phyloP scores from a whole-genome alignment of 2,888 invertebrate genomes.

The Choristoneura rosaceana region DNA sequence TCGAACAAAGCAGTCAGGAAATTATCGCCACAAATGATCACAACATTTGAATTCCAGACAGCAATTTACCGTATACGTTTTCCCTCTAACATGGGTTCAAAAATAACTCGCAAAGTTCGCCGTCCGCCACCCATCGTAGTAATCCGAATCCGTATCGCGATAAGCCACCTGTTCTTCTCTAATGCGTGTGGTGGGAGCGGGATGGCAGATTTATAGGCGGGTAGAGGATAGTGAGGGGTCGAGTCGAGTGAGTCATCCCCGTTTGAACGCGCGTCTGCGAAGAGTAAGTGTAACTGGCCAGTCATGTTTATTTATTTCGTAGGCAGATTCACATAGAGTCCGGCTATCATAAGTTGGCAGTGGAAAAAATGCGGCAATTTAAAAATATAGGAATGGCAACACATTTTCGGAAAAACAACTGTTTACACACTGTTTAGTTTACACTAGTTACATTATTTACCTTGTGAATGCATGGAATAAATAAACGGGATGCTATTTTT shows the following conservation, averaged over 20 bases:
- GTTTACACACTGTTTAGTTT: too few species aligned
- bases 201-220: slow-evolving; percentile 25
- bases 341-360: too few species aligned
- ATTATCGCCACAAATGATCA: slow-evolving; percentile 15
- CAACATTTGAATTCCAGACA: slow-evolving; percentile 35
- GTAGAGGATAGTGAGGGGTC: slow-evolving; percentile 41
- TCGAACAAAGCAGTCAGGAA: slow-evolving; percentile 1
- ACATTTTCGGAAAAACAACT: too few species aligned
- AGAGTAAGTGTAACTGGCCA: slow-evolving; percentile 19
- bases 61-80: slow-evolving; percentile 36
- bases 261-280: slow-evolving; percentile 47
- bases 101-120: slow-evolving; percentile 64
- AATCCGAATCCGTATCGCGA: slow-evolving; percentile 43
- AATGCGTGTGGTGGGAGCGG: slow-evolving; percentile 14
- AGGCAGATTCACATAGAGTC: neutral
- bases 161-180: slow-evolving; percentile 30
- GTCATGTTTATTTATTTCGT: slow-evolving; percentile 30
- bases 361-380: too few species aligned
- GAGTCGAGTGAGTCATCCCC: slow-evolving; percentile 60
- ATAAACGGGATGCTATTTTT: too few species aligned
- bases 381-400: too few species aligned
- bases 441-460: too few species aligned
- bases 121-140: slow-evolving; percentile 52
- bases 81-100: slow-evolving; percentile 50
- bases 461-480: too few species aligned